Evolutionary conservation across 1,140 invertebrate species (phyloP).

Genomic region (Tetramorium alpestre): DNA sequence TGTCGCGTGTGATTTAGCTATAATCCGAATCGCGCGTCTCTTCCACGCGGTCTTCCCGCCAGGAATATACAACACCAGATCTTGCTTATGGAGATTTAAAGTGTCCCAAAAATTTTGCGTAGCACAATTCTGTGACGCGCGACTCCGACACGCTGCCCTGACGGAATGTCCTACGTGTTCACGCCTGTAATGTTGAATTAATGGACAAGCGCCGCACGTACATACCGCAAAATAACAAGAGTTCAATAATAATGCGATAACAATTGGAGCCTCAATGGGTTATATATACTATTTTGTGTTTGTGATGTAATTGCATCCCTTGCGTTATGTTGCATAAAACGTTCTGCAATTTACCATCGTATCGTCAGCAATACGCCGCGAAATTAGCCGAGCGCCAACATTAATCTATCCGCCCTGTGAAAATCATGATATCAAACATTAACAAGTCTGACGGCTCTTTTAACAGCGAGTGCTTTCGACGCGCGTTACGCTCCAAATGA

Average conservation of each 20-base stretch:
- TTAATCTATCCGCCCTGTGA: constrained; percentile 47
- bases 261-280: not conserved
- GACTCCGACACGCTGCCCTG: not conserved
- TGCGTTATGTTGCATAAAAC: constrained; percentile 26
- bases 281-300: not conserved
- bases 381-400: constrained; percentile 40
- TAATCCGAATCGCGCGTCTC: constrained; percentile 21
- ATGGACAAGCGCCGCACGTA: not conserved
- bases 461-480: constrained; percentile 52
- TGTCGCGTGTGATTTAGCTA: constrained; percentile 32
- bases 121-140: not conserved
- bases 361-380: constrained; percentile 28
- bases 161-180: not conserved
- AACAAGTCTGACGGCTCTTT: constrained; percentile 60
- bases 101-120: not conserved
- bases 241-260: constrained; percentile 5
- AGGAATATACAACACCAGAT: not conserved
- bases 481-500: constrained; percentile 47
- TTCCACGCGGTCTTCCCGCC: not conserved
- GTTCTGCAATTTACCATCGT: constrained; percentile 15
- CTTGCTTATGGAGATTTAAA: not conserved
- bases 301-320: constrained; percentile 27
- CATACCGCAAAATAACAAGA: not conserved
- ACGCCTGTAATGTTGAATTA: not conserved
- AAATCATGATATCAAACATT: constrained; percentile 59